Evolutionary conservation across 2,113 vertebrate genomes (phyloP).

Genomic region (Chaetodon trifascialis): DNA sequence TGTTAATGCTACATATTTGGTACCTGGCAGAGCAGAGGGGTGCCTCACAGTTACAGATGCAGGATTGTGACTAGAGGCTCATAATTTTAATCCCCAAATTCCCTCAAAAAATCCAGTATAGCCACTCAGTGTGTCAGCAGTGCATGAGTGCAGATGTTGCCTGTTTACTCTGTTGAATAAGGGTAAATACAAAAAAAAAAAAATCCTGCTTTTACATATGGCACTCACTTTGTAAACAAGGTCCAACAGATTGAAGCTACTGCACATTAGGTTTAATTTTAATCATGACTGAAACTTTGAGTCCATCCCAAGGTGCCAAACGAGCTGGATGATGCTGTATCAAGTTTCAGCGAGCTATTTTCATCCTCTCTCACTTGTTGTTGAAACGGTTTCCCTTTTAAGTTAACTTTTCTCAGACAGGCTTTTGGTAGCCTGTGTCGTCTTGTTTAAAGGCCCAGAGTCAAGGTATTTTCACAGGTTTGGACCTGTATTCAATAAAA

Average conservation of each 20-base stretch:
- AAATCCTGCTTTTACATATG: not conserved
- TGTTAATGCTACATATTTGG: conserved; percentile 11
- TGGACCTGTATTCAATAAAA: not conserved
- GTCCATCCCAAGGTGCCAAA: conserved; percentile 22
- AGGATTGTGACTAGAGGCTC: conserved; percentile 3
- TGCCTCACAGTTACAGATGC: too few relatives aligned
- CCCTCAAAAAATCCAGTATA: not conserved
- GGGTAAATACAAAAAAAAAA: not conserved
- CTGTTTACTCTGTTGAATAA: conserved; percentile 8
- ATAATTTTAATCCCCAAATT: not conserved
- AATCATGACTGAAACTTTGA: conserved; percentile 15
- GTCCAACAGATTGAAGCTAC: not conserved
- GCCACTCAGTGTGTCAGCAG: not conserved
- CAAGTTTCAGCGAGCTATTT: conserved; percentile 73
- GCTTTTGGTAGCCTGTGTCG: not conserved
- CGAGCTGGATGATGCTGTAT: conserved; percentile 32
- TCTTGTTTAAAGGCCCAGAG: not conserved
- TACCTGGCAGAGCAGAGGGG: not conserved
- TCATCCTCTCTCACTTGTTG: conserved; percentile 15
- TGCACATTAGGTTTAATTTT: conserved; percentile 37
- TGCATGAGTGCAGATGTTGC: not conserved
- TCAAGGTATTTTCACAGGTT: not conserved
- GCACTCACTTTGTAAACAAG: conserved; percentile 1
- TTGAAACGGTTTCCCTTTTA: conserved; percentile 20
- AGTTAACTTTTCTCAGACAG: conserved; percentile 21